Evolutionary conservation across 2,888 invertebrate genomes (phyloP), one percentile per base, ranked within the genome.

Genomic region (Hypercompe scribonia): DNA sequence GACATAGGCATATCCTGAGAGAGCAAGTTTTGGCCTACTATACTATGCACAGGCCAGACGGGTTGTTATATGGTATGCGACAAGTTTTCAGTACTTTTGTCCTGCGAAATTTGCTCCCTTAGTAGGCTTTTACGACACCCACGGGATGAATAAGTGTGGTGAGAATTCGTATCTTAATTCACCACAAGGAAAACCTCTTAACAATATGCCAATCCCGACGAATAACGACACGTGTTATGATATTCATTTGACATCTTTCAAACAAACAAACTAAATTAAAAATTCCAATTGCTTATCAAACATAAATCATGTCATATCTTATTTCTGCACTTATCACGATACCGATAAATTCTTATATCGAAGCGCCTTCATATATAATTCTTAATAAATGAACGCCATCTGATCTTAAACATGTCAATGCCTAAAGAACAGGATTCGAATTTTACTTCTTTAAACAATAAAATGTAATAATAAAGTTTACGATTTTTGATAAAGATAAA

Each of bases 271-370:
- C n/a, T n/a, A 28, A 58, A 54, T 68, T 54, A 68, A 67, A 54
- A 34, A 18, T 36, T 28, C 18, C 24, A 61, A n/a, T 68, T 65
- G 58, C 5, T 70, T 61, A 46, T 67, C 66, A 66, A 34, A 70
- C 13, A 36, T 61, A 42, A 66, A 65, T 72, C 39, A n/a, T 65
- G 36, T 28, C 61, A 39, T 61, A 69, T 69, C 68, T 58, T 36
- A 66, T 63, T 39, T 46, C 46, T 63, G 33, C 34, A 68, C 58
- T 68, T 58, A 68, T 68, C 36, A 46, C 21, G 61, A 69, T 69
- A 42, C 21, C 58, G 69, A 69, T 39, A 58, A 54, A 58, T 34
- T 18, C 34, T 68, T 36, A 50, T 34, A 68, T 36, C 54, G 54
- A 13, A 68, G 68, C 34, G 7, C 54, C 36, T 24, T 50, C 3